Percentiles rank a stretch among this genome's conserved stretches.
phyloP scores from a whole-genome alignment of 2,888 invertebrate species.

The Melanargia galathea region DNA sequence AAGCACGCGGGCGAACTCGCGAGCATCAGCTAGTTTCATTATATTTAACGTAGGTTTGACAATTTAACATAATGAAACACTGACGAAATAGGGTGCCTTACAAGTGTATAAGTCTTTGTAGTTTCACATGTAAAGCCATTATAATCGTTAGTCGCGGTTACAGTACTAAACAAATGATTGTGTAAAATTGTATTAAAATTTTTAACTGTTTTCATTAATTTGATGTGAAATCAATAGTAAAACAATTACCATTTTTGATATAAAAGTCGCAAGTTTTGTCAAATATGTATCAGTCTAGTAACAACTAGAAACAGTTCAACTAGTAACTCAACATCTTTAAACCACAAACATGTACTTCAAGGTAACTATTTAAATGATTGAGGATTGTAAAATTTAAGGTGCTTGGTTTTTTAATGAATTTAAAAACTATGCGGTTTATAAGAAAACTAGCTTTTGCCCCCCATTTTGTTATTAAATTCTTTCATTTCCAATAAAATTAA shows the following conservation, averaged over 20 bases:
- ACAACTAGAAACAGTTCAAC: conserved; percentile 16
- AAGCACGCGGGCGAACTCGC: too few relatives aligned
- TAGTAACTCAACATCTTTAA: neutral
- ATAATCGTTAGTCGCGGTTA: conserved; percentile 11
- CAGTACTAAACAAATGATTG: conserved; percentile 9
- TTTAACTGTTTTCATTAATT: conserved; percentile 1
- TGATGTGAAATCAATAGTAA: conserved; percentile 23
- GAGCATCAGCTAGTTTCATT: too few relatives aligned
- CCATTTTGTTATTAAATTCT: too few relatives aligned
- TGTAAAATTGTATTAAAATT: conserved; percentile 11
- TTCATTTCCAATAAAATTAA: too few relatives aligned
- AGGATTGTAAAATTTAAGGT: neutral
- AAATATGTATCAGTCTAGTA: conserved; percentile 26
- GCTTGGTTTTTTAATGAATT: neutral
- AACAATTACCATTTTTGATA: conserved; percentile 21
- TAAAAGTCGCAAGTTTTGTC: conserved; percentile 14
- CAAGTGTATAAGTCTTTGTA: neutral
- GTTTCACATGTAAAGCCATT: conserved; percentile 1
- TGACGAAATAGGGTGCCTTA: neutral
- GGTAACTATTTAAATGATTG: conserved; percentile 2
- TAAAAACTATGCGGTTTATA: too few relatives aligned
- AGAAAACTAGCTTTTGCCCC: too few relatives aligned
- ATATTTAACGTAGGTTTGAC: too few relatives aligned
- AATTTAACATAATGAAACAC: too few relatives aligned
- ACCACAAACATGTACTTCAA: conserved; percentile 12